Evolutionary conservation across 1,140 invertebrate species (phyloP), one percentile per base, ranked within the genome.

Genomic region (Rhopalosiphum maidis): DNA sequence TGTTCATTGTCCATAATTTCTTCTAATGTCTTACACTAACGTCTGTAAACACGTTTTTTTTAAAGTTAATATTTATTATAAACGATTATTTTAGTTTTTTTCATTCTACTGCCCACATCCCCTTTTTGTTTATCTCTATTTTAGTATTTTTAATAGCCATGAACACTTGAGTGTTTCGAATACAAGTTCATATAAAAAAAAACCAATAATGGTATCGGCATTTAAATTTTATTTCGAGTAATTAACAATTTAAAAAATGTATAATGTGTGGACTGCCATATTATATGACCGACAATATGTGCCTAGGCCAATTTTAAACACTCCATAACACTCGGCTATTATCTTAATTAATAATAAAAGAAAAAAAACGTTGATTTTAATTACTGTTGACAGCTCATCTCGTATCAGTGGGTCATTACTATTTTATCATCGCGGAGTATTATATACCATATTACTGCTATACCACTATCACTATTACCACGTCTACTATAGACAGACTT

Each of bases 1-100:
- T 43, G 89, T 90, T 68, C 54, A 90, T 68, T 90, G 37, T 90
- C 89, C 54, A 60, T 90, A 90, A 90, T 90, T 90, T 55, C 51
- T 90, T 30, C 88, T 55, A 55, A 90, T 90, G 54, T 60, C 88
- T 30, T 90, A 37, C 54, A 90, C 88, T 68, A 60, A 90, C 51
- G 89, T 60, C 37, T 35, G 54, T 90, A 60, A 90, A 90, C 89
- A 68, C 54, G 89, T 68, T 68, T 90, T 60, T 89, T 89, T 54
- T 5, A 30, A 41, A 41, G 37, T 55, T 90, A 88, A 51, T 90
- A 90, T 43, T 60, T 60, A 90, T 43, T 68, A 23, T 43, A 68
- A 21, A 68, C 41, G 37, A 68, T 90, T 90, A 90, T 41, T 87
- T 30, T 41, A 86, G 25, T 86, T 89, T 60, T 43, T 90, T 90